A percentile compares a stretch with the other conserved stretches of the same genome.
These are phyloP conservation scores for Dascillus cervinus DNA, from an alignment of 2,888 invertebrate genomes.

Conservation along the genomic window DNA sequence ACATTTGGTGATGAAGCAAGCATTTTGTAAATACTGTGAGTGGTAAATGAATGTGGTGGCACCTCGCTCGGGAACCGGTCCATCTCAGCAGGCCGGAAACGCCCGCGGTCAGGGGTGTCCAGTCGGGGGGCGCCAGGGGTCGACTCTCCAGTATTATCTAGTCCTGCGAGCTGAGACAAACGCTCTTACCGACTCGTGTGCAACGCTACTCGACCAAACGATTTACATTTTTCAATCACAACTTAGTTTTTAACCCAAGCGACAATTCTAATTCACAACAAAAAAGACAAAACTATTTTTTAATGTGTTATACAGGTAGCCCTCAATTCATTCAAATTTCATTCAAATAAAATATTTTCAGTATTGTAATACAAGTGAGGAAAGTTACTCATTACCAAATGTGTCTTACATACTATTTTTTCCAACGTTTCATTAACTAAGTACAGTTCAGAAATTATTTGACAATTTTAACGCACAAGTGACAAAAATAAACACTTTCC, in stretches of 20 bases:
- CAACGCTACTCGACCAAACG: constrained; percentile 13
- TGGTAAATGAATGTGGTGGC: constrained; percentile 14
- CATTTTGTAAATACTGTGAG: constrained; percentile 6
- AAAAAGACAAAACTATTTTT: too few relatives aligned
- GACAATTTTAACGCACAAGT: too few relatives aligned
- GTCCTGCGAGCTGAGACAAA: constrained; percentile 45
- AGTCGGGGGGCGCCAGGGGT: constrained; percentile 48
- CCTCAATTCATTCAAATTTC: too few relatives aligned
- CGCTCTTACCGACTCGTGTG: constrained; percentile 14
- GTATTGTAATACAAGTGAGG: too few relatives aligned
- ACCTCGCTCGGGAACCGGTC: constrained; percentile 19
- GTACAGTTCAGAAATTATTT: too few relatives aligned
- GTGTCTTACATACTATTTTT: too few relatives aligned
- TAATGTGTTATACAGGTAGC: too few relatives aligned
- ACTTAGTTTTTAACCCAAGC: constrained; percentile 18
- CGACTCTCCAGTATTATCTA: constrained; percentile 62
- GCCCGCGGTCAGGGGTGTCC: constrained; percentile 51
- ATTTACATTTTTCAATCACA: constrained; percentile 10
- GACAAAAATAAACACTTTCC: too few relatives aligned
- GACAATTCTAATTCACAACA: too few relatives aligned
- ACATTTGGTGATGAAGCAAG: constrained; percentile 7
- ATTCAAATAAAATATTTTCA: too few relatives aligned
- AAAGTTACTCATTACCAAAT: too few relatives aligned
- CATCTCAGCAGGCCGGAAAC: constrained; percentile 48
- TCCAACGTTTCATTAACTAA: too few relatives aligned